Base-by-base conservation (phyloP, 2,113 vertebrate species). In the Oreochromis niloticus region DNA sequence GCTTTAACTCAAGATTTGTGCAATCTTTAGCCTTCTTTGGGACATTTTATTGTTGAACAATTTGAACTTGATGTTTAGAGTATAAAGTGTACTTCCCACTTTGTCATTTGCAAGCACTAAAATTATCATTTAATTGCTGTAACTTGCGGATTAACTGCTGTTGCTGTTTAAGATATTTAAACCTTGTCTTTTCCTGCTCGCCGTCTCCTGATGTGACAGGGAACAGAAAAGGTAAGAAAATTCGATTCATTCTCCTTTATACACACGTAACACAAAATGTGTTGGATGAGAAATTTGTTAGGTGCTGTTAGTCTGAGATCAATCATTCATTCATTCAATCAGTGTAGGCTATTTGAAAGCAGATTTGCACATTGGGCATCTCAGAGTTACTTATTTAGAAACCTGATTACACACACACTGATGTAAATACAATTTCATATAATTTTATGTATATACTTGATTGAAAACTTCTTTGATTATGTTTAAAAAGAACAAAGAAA, bases 151-250 rank as follows among this genome's bases (percentile, higher is more conserved):
- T 48, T 55, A 46, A 54, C 19, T 88, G 56, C 22, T 89, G 78
- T 92, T 86, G 61, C 88, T 75, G 11, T 88, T 83, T 32, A 1
- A 89, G 61, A 91, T 95, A 92, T 95, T 94, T 93, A 95, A 88
- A 30, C 83, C 7, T 80, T 87, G 86, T 91, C 41, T 87, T 82
- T 89, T 89, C 93, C 19, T 92, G 84, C 9, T 94, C 93, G 68
- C 85, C 22, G 80, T 82, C 83, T 91, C 86, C 88, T 95, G 95
- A 95, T 92, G 86, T 94, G 73, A 56, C 97, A 99, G 98, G 96
- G 97, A 98, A 93, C 97, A 98, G 88, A 99, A 98, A 96, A 97
- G 98, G 98, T 99, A 97, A 99, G 98, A 95, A 52, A 6, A 57
- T 95, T 5, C 36, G 14, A 5, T 57, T 52, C 68, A 6, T 43